These are phyloP conservation scores for Platanista minor DNA, from an alignment of 2,113 vertebrate genomes.

Conservation along the genomic window DNA sequence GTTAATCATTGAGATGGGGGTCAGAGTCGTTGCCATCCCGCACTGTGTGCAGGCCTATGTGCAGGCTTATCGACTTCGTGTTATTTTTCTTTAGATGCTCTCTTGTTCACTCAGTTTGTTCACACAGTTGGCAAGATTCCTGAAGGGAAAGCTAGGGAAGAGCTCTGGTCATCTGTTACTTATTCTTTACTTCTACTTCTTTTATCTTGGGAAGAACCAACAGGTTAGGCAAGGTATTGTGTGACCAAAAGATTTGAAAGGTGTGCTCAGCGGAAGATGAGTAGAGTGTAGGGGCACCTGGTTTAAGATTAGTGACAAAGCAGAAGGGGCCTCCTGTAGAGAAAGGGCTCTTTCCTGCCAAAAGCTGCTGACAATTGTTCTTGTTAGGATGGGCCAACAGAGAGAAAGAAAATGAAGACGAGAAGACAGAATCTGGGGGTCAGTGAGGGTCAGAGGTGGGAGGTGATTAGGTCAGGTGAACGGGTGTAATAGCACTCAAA, in stretches of 20 bases:
- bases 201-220: background rate
- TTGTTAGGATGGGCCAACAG: background rate
- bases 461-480: background rate
- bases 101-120: background rate
- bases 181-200: background rate
- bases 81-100: background rate
- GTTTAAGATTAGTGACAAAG: background rate
- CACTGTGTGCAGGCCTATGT: background rate
- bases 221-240: background rate
- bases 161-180: background rate
- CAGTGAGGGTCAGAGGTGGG: too few relatives aligned
- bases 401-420: background rate
- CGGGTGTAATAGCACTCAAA: background rate
- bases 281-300: background rate
- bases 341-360: background rate
- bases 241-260: background rate
- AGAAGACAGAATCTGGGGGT: background rate
- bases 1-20: background rate
- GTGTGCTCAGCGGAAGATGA: background rate
- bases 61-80: background rate
- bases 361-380: background rate
- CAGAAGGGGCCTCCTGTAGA: background rate
- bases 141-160: background rate
- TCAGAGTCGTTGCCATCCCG: background rate
- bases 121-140: background rate